phyloP scores from a whole-genome alignment of 2,888 invertebrate genomes.

The Diaphora mendica region DNA sequence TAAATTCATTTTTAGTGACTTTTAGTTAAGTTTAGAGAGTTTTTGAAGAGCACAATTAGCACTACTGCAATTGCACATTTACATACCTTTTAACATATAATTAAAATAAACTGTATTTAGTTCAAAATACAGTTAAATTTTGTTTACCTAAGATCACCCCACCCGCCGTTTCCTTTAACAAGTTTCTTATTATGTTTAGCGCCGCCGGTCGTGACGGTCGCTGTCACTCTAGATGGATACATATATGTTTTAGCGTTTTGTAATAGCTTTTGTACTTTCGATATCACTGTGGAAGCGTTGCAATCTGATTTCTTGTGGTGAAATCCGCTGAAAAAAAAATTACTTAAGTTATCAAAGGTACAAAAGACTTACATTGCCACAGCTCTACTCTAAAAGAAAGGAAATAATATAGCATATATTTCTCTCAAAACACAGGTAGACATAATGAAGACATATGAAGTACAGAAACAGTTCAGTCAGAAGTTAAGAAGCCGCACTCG shows the following conservation, averaged over 20 bases:
- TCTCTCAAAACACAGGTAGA: too few species aligned
- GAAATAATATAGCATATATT: too few species aligned
- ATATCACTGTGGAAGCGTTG: constrained; percentile 93
- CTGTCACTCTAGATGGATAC: constrained; percentile 90
- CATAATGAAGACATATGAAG: too few species aligned
- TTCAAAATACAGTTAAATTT: neutral
- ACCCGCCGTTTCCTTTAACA: constrained; percentile 97
- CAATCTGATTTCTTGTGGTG: constrained; percentile 98
- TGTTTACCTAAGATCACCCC: constrained; percentile 92
- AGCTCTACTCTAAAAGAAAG: too few species aligned
- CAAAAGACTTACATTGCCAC: too few species aligned
- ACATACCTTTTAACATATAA: neutral
- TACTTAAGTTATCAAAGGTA: neutral
- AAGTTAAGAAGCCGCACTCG: too few species aligned
- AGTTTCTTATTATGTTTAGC: constrained; percentile 94
- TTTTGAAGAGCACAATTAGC: too few species aligned
- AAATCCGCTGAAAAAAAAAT: constrained; percentile 90
- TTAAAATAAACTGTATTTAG: neutral
- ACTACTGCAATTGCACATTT: too few species aligned
- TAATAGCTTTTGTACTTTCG: constrained; percentile 93
- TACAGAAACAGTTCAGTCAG: too few species aligned
- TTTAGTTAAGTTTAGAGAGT: too few species aligned
- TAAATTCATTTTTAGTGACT: too few species aligned
- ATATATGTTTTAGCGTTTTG: constrained; percentile 90
- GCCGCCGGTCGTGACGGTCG: constrained; percentile 91